Conservation (phyloP, 2,113 vertebrate species). For the Oceanites oceanicus region DNA sequence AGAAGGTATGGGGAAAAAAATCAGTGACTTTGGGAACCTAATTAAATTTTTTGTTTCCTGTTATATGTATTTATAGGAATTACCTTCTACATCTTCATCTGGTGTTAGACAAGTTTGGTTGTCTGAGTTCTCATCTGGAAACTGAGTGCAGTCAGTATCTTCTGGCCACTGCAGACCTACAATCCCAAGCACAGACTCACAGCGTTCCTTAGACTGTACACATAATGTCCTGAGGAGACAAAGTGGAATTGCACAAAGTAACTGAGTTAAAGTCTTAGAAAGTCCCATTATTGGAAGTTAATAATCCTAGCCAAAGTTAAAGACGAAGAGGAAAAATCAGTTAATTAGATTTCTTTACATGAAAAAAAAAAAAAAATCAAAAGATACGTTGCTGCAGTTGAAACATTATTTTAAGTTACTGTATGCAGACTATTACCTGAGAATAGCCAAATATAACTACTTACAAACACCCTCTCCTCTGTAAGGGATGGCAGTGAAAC, state of each 20-base stretch:
- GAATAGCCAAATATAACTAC: not conserved
- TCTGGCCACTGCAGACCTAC: slow-evolving; percentile 96
- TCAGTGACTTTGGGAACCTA: not conserved
- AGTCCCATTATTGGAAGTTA: not conserved
- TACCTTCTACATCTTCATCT: slow-evolving; percentile 88
- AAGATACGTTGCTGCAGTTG: not conserved
- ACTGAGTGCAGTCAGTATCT: slow-evolving; percentile 89
- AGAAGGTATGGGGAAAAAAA: not conserved
- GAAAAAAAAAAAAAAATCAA: not conserved
- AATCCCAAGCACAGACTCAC: slow-evolving; percentile 91
- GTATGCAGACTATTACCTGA: not conserved
- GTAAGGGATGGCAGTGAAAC: not conserved
- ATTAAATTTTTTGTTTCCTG: not conserved
- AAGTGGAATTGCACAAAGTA: not conserved
- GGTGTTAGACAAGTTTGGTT: slow-evolving; percentile 88
- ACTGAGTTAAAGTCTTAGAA: not conserved
- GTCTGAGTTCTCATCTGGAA: slow-evolving; percentile 85
- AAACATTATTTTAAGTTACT: not conserved
- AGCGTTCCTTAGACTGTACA: slow-evolving; percentile 85
- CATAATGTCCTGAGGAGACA: slow-evolving; percentile 82
- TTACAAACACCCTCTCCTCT: not conserved
- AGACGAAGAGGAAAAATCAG: not conserved
- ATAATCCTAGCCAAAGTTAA: not conserved
- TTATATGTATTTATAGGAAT: not conserved
- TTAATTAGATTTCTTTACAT: not conserved